Conservation (phyloP, 2,113 vertebrate species). For the Egretta garzetta region DNA sequence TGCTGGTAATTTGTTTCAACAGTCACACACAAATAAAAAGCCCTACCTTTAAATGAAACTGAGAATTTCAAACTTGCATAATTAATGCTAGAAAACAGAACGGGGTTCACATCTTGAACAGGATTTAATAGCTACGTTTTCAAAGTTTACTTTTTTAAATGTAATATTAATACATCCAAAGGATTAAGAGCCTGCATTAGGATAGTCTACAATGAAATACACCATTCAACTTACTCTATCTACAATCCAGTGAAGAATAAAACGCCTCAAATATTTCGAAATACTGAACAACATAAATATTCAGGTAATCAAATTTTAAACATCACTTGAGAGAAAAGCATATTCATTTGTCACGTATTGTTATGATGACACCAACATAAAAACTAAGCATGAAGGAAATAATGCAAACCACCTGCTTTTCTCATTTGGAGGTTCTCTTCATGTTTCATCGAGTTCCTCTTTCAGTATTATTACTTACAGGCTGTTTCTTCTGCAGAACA, state of each 20-base stretch:
- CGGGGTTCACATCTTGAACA: neutral
- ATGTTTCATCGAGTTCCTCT: neutral
- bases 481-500: neutral
- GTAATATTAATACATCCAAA: neutral
- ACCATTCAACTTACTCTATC: neutral
- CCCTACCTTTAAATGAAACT: conserved; percentile 22
- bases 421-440: neutral
- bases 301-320: conserved; percentile 20
- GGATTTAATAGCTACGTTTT: neutral
- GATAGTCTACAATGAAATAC: neutral
- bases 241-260: neutral
- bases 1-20: conserved; percentile 68
- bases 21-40: conserved; percentile 52
- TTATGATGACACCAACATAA: neutral
- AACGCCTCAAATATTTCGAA: neutral
- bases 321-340: neutral
- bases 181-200: neutral
- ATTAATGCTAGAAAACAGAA: conserved; percentile 36
- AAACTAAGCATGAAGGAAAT: neutral
- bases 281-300: neutral
- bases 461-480: neutral
- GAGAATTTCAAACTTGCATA: neutral
- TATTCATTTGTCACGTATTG: neutral
- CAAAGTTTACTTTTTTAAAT: neutral
- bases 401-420: neutral